phyloP scores from a whole-genome alignment of 2,888 invertebrate genomes.

The Mantis religiosa region DNA sequence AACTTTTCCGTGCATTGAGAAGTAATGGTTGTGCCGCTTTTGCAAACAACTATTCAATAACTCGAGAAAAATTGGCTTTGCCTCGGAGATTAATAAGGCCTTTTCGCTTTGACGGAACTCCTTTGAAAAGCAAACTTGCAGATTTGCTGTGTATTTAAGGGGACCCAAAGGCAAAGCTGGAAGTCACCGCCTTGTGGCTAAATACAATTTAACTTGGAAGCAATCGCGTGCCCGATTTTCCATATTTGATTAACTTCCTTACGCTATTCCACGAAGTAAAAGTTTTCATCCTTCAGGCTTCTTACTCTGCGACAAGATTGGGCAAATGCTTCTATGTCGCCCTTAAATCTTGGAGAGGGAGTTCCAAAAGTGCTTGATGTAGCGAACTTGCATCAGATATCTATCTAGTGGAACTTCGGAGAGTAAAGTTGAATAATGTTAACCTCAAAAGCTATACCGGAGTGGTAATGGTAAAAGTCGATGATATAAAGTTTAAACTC shows the following conservation, averaged over 20 bases:
- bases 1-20: no score
- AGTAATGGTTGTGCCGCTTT: no score
- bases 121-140: neutral
- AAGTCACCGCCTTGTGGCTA: neutral
- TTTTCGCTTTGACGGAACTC: neutral
- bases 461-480: neutral
- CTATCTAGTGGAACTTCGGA: neutral
- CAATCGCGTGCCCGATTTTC: neutral
- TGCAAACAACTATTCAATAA: neutral
- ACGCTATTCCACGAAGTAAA: neutral
- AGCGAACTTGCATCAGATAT: neutral
- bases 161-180: neutral
- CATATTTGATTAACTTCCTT: neutral
- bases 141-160: neutral
- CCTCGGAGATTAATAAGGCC: neutral
- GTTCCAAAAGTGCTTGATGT: neutral
- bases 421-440: neutral
- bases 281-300: neutral
- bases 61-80: neutral
- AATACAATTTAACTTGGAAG: neutral
- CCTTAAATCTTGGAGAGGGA: neutral
- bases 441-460: neutral
- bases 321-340: neutral
- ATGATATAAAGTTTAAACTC: neutral
- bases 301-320: neutral